Conservation (phyloP, 2,113 vertebrate species). For the Recurvirostra avosetta region DNA sequence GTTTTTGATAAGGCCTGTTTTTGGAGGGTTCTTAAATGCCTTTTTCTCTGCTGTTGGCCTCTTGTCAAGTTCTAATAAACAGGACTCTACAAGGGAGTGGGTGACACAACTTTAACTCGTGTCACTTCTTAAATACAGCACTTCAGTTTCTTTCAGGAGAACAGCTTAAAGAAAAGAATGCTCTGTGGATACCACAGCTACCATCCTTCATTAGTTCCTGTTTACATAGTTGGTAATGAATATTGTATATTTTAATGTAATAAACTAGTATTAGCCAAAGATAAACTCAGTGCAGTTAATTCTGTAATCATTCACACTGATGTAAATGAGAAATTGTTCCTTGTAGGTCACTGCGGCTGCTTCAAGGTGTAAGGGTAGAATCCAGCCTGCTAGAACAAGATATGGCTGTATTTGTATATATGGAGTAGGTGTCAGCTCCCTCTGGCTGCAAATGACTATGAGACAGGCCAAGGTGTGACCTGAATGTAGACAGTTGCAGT, state of each 20-base stretch:
- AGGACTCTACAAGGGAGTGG: not conserved
- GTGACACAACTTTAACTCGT: not conserved
- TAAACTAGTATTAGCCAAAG: not conserved
- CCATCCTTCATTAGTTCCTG: not conserved
- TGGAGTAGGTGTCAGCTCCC: not conserved
- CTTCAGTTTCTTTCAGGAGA: not conserved
- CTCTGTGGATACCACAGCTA: not conserved
- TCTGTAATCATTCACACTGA: not conserved
- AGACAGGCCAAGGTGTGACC: not conserved
- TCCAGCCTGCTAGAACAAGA: not conserved
- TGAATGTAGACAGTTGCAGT: not conserved
- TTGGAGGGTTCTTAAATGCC: not conserved
- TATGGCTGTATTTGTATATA: not conserved
- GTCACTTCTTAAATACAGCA: not conserved
- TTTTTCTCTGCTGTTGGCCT: slow-evolving; percentile 24
- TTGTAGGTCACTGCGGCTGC: not conserved
- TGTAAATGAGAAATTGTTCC: not conserved
- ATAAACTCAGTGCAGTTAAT: not conserved
- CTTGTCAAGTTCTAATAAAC: slow-evolving; percentile 19
- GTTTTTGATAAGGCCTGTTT: slow-evolving; percentile 12
- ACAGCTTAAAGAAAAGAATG: not conserved
- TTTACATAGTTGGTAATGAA: not conserved
- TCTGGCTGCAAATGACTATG: not conserved
- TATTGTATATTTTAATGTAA: not conserved
- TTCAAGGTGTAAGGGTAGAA: not conserved